Base-by-base conservation (phyloP, 2,888 invertebrate genomes). In the Orchesellides sinensis region DNA sequence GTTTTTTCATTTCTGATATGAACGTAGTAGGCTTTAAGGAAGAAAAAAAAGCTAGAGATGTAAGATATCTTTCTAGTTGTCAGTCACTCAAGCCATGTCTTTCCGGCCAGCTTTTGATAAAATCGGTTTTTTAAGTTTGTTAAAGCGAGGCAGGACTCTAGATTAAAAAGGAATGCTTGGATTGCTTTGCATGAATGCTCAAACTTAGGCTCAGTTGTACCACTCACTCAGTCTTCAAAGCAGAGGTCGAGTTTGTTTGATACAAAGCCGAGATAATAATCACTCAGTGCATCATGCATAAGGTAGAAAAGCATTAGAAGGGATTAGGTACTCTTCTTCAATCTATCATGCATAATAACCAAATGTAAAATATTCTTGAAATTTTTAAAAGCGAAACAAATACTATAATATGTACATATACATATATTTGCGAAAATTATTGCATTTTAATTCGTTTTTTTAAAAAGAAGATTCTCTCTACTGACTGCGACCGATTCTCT, bases 61-160 rank as follows among this genome's bases (percentile, higher is more conserved):
- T 1, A 2, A 70, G 69, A 54, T 70, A 70, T 70, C 69, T 70
- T 54, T 54, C 69, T 70, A 40, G 69, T 70, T 70, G 69, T 70
- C 69, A 70, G 69, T 70, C 69, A 70, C 69, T 70, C 69, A 70
- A 70, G 56, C 69, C 54, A 35, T 70, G 69, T 70, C 72, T 72
- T 72, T 72, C 72, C 72, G 72, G 59, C 72, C 52, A 49, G 56
- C 54, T 35, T 10, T 72, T 72, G 72, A 72, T 72, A 72, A 59
- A 59, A 72, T 61, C 61, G 61, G 61, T 21, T 70, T 54, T 47
- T 54, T 14, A 49, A 10, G 19, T 61, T 72, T 45, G 40, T 72
- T 61, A 59, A 47, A 72, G 32, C 59, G 61, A 61, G 72, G 72
- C 72, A 61, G 61, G 72, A 70, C 56, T 70, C 21, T 0, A 27